Evolutionary conservation across 92 coral and sea anemone genomes (phyloP), one percentile per base, ranked within the genome.

Genomic region (Bergia sp.): DNA sequence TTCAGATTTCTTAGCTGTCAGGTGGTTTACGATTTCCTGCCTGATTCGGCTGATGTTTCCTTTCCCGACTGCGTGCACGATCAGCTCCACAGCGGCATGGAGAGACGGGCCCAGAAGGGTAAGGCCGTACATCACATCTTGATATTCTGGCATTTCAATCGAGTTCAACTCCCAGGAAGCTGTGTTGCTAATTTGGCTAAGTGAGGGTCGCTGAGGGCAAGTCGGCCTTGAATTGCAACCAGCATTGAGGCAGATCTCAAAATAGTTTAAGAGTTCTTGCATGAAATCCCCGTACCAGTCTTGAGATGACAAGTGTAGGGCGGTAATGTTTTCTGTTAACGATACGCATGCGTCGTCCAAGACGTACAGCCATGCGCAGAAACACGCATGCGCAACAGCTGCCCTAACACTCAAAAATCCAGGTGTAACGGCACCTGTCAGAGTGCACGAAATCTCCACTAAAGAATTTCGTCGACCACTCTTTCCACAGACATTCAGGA

Each of bases 261-360:
- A 29, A 1, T 80, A 80, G 72, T 80, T 58, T 47, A 80, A 53
- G 43, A 80, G 72, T 50, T 53, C 44, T 61, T 80, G 85, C 85
- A 80, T 80, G 20, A 53, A 53, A 42, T 37, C 73, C 0, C 85
- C 47, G 71, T 80, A 80, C 72, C 69, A 55, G 12, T 36, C 85
- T 57, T 36, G 15, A 18, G 42, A 37, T 5, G 72, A 61, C 4
- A 44, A 39, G 10, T 36, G 50, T 10, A 45, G 50, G 6, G 13
- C 15, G 29, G 61, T 23, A 21, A 78, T 37, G 36, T 78, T 78
- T 78, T 78, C 82, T 23, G 53, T 47, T 50, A 78, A 78, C 18
- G 40, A 78, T 0, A 50, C 82, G 5, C 66, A 78, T 29, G 58
- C 82, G 40, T 78, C 82, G 13, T 78, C 82, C 20, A 47, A 20